phyloP scores from a whole-genome alignment of 1,140 invertebrate genomes.

The Drosophila willistoni region DNA sequence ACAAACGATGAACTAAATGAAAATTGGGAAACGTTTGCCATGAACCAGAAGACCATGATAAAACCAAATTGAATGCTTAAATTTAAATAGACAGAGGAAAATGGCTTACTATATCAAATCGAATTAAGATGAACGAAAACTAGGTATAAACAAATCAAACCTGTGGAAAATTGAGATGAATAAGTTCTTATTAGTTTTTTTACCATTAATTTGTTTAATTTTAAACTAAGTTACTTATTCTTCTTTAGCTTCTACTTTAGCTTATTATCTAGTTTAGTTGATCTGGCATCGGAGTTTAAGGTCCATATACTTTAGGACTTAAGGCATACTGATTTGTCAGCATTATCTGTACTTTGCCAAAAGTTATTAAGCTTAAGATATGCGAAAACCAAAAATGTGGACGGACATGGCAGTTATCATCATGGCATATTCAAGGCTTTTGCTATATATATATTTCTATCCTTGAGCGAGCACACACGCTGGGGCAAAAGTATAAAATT shows the following conservation, averaged over 20 bases:
- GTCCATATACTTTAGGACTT: neutral
- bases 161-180: too few relatives aligned
- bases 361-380: neutral
- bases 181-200: too few relatives aligned
- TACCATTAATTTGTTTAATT: too few relatives aligned
- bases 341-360: constrained; percentile 3
- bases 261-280: neutral
- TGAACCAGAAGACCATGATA: neutral
- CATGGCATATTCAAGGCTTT: neutral
- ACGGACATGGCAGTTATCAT: neutral
- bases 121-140: too few relatives aligned
- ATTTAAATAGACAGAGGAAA: neutral
- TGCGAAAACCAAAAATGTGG: neutral
- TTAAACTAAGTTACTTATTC: too few relatives aligned
- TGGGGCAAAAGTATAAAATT: constrained; percentile 37
- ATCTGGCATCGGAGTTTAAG: neutral
- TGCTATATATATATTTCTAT: neutral
- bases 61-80: neutral
- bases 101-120: neutral
- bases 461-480: neutral
- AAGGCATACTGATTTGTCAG: neutral
- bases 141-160: too few relatives aligned
- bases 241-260: neutral
- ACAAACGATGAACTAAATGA: neutral
- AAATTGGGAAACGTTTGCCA: neutral